These are phyloP conservation scores for Stratiomys singularior DNA, from an alignment of 2,888 invertebrate genomes.

Conservation along the genomic window DNA sequence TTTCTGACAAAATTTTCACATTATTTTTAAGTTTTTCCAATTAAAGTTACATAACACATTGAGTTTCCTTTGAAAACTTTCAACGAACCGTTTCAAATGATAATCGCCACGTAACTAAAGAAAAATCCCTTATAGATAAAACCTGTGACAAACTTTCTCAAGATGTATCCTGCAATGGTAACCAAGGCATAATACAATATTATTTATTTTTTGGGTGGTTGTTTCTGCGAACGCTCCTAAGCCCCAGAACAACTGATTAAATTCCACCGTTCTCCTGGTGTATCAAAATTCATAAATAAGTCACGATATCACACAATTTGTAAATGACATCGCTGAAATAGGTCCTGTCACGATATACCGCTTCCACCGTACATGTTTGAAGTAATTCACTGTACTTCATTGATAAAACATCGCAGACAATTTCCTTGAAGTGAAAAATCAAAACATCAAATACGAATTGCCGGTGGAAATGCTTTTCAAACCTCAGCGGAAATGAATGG, in stretches of 20 bases:
- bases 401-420: slow-evolving; percentile 28
- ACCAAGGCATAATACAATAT: slow-evolving; percentile 32
- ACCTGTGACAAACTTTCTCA: slow-evolving; percentile 27
- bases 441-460: background rate
- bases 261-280: background rate
- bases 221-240: background rate
- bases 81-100: background rate
- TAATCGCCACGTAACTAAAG: slow-evolving; percentile 13
- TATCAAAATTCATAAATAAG: slow-evolving; percentile 39
- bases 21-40: background rate
- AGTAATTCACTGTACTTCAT: slow-evolving; percentile 7
- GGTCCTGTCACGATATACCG: background rate
- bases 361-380: background rate
- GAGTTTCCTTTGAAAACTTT: background rate
- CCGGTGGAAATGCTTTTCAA: background rate
- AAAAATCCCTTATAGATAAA: slow-evolving; percentile 31
- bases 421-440: background rate
- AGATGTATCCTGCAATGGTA: slow-evolving; percentile 8
- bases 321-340: slow-evolving; percentile 36
- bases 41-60: slow-evolving; percentile 29
- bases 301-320: slow-evolving; percentile 30
- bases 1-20: no score
- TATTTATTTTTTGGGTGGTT: slow-evolving; percentile 45
- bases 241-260: slow-evolving; percentile 11
- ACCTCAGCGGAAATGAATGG: background rate